These are phyloP conservation scores for Poecilobothrus nobilitatus DNA, from an alignment of 2,888 invertebrate genomes.

Conservation along the genomic window DNA sequence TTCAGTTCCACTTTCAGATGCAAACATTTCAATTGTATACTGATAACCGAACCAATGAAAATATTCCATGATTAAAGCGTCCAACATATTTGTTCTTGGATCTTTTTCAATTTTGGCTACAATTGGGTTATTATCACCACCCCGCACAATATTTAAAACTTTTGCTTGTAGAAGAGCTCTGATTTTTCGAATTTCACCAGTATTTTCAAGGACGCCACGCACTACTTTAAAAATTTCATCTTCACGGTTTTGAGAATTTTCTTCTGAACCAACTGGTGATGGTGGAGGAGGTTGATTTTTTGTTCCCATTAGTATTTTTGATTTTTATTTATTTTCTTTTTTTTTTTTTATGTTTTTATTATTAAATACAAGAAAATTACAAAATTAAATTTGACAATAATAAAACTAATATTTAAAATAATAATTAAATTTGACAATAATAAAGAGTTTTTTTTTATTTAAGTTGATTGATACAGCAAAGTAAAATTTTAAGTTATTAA, in stretches of 20 bases:
- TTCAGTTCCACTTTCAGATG: constrained; percentile 32
- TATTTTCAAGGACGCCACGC: constrained; percentile 8
- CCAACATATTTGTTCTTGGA: constrained; percentile 26
- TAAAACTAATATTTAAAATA: too few species aligned
- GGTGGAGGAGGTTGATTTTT: constrained; percentile 3
- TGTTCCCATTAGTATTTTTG: not conserved
- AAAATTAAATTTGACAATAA: too few species aligned
- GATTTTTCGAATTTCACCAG: constrained; percentile 15
- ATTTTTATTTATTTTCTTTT: too few species aligned
- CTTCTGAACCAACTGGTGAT: not conserved
- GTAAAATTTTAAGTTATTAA: too few species aligned
- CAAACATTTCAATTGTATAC: constrained; percentile 38
- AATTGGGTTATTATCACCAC: constrained; percentile 2
- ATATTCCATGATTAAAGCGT: constrained; percentile 41
- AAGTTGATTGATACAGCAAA: too few species aligned
- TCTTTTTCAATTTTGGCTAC: constrained; percentile 16
- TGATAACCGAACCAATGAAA: constrained; percentile 37
- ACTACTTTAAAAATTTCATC: constrained; percentile 11
- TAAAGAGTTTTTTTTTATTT: too few species aligned
- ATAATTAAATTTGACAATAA: too few species aligned
- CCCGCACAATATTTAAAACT: constrained; percentile 13
- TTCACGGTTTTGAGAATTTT: not conserved
- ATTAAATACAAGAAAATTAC: too few species aligned
- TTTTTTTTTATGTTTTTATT: too few species aligned
- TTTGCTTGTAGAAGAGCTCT: constrained; percentile 13